A percentile compares a stretch with the other conserved stretches of the same genome.
Evolutionary conservation across 2,888 invertebrate species (phyloP).

Genomic region (Tetheella fluctuosa): DNA sequence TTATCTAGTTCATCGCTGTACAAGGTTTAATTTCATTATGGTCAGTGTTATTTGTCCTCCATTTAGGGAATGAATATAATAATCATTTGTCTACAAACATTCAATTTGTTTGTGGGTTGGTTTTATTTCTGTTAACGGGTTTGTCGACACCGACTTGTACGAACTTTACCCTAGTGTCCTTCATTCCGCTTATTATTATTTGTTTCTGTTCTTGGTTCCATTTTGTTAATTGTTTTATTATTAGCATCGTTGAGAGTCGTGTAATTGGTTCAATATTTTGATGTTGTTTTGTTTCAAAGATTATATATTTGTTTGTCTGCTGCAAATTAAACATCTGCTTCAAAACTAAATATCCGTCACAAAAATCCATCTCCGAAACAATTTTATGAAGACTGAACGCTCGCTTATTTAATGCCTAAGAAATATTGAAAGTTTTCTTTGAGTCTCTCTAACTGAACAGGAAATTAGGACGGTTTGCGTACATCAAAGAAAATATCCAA

Average conservation of each 20-base stretch:
- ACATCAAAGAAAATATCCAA: slow-evolving; percentile 5
- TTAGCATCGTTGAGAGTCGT: not conserved
- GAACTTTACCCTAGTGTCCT: not conserved
- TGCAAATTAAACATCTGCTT: not conserved
- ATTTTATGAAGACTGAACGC: slow-evolving; percentile 1
- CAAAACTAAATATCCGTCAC: not conserved
- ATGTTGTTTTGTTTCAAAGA: not conserved
- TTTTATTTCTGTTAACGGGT: not conserved
- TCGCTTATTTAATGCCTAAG: not conserved
- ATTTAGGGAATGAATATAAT: slow-evolving; percentile 19
- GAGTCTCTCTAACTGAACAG: not conserved
- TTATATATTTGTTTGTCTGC: not conserved
- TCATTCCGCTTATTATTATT: not conserved
- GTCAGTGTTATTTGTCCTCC: slow-evolving; percentile 16
- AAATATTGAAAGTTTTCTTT: not conserved
- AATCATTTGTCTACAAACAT: not conserved
- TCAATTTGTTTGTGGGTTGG: not conserved
- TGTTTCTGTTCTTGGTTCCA: not conserved
- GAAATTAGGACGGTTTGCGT: not conserved
- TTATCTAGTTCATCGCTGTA: slow-evolving; percentile 25
- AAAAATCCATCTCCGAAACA: not conserved
- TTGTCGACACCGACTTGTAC: not conserved
- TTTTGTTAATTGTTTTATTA: not conserved
- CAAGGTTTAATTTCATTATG: slow-evolving; percentile 21
- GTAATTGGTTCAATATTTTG: not conserved